Evolutionary conservation across 2,113 vertebrate species (phyloP), one percentile per base, ranked within the genome.

Genomic region (Triplophysa siluroides): DNA sequence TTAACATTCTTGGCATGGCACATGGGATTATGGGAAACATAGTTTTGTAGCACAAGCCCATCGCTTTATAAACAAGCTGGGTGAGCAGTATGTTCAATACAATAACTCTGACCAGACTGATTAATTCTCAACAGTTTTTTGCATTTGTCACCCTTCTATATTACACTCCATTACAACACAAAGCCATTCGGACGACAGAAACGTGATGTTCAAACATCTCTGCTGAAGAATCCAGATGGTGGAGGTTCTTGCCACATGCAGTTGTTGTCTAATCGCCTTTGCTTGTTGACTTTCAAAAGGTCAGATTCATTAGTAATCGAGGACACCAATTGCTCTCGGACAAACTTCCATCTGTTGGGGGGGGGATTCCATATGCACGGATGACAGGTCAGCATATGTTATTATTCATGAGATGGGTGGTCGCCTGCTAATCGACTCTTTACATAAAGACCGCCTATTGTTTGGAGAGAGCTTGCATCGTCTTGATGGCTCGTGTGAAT

Each of bases 181-280:
- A 50, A 26, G 21, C 65, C 43, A 45, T 56, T 56, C 4, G 7
- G 54, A n/a, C 8, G 8, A 58, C 8, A 60, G 41, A 9, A 61
- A 62, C 58, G 19, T 45, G 58, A 14, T 4, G 24, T 29, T 2
- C 9, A 50, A 75, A 63, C 60, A 75, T 75, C 56, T 63, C 33
- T 63, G 43, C 18, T 13, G 41, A 76, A 29, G 41, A 47, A 50
- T 66, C 62, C 75, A 77, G 75, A 54, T 77, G 62, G 62, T 54
- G 26, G 45, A 64, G 45, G 12, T 54, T 65, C 43, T 52, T 52
- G 61, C 61, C 60, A 33, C 12, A 8, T 65, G 50, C 43, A 66
- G 62, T 77, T 77, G 75, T 77, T 76, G n/a, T 23, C 45, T 77
- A 65, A 77, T 65, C 47, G 62, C 66, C 62, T 54, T 45, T 54